These are phyloP conservation scores for Tinea semifulvella DNA, from an alignment of 2,888 invertebrate species.

Conservation along the genomic window DNA sequence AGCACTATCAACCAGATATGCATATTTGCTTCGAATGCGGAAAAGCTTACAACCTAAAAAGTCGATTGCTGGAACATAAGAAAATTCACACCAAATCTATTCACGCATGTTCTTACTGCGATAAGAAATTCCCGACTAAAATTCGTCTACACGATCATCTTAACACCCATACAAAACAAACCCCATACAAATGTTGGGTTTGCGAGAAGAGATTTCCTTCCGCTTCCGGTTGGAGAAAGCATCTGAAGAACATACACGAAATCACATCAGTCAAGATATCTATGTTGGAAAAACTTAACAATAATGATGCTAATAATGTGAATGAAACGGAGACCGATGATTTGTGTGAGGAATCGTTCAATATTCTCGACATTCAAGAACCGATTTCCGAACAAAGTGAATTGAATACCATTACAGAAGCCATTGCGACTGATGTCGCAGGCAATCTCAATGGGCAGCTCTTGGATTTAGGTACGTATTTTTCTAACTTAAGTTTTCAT, in stretches of 20 bases:
- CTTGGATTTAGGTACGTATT: slow-evolving; percentile 1
- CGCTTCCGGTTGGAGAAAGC: slow-evolving; percentile 68
- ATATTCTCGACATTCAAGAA: not conserved
- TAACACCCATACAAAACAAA: slow-evolving; percentile 64
- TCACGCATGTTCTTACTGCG: slow-evolving; percentile 59
- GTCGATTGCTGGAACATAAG: slow-evolving; percentile 38
- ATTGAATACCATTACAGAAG: not conserved
- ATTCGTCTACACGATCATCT: slow-evolving; percentile 55
- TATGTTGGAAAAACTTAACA: not conserved
- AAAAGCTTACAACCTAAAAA: slow-evolving; percentile 56
- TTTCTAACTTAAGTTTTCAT: no score
- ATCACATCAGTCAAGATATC: slow-evolving; percentile 24
- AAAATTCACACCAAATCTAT: slow-evolving; percentile 45
- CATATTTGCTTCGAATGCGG: slow-evolving; percentile 67
- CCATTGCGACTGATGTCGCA: not conserved
- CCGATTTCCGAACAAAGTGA: not conserved
- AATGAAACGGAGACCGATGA: not conserved
- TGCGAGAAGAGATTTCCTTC: slow-evolving; percentile 65
- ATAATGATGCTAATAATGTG: not conserved
- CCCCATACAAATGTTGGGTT: slow-evolving; percentile 62
- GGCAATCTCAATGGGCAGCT: not conserved
- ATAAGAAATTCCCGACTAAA: slow-evolving; percentile 45
- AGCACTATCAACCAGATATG: slow-evolving; percentile 41
- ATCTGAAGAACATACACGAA: slow-evolving; percentile 46
- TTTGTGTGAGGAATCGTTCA: slow-evolving; percentile 4